These are phyloP conservation scores for Silurus glanis DNA, from an alignment of 2,113 vertebrate genomes.

Conservation along the genomic window DNA sequence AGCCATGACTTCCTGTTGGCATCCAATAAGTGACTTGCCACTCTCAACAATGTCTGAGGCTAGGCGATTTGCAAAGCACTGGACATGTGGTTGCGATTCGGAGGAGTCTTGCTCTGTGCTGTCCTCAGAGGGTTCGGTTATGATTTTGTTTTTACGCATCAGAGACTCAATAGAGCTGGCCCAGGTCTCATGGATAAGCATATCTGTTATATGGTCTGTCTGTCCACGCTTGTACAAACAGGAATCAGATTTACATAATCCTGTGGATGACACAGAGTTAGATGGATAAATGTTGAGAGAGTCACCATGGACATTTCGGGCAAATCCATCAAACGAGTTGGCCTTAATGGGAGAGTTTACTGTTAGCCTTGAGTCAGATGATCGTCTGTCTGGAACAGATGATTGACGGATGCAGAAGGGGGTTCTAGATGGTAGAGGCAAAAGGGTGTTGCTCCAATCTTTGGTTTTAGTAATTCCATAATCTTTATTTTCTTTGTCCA, in stretches of 20 bases:
- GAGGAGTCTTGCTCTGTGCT: conserved; percentile 67
- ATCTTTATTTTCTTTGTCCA: conserved; percentile 87
- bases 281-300: conserved; percentile 78
- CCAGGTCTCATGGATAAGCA: conserved; percentile 96
- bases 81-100: conserved; percentile 74
- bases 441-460: conserved; percentile 83
- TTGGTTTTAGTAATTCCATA: conserved; percentile 74
- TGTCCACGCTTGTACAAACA: conserved; percentile 86
- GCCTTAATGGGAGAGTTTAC: conserved; percentile 89
- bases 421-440: conserved; percentile 78
- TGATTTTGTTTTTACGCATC: conserved; percentile 97
- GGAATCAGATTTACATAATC: conserved; percentile 93
- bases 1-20: conserved; percentile 71
- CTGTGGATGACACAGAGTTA: conserved; percentile 71
- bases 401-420: conserved; percentile 88
- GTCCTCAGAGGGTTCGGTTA: conserved; percentile 73
- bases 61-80: conserved; percentile 76
- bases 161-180: conserved; percentile 91
- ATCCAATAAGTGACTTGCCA: conserved; percentile 73
- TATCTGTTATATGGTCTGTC: conserved; percentile 87
- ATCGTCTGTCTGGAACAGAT: conserved; percentile 84
- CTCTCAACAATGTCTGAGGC: conserved; percentile 79
- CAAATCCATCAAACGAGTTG: conserved; percentile 91
- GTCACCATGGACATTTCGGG: conserved; percentile 78
- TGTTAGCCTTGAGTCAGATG: conserved; percentile 80